Evolutionary conservation across 2,888 invertebrate species (phyloP), one percentile per base, ranked within the genome.

Genomic region (Mythimna ferrago): DNA sequence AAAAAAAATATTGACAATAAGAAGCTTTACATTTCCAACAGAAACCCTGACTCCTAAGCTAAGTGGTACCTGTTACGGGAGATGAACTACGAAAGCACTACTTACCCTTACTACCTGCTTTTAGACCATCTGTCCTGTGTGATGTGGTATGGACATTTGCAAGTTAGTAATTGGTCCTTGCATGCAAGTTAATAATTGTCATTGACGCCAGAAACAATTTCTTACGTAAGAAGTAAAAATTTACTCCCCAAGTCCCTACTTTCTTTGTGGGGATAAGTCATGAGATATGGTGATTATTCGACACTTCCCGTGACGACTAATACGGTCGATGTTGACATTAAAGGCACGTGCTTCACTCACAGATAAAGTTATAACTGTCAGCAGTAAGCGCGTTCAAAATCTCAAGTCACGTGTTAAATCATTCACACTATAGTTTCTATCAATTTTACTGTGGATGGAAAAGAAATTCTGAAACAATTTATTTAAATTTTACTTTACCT

Each of bases 331-430:
- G 90, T 93, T 93, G 89, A 92, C 87, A 87, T 84, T 87, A 86
- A 68, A 88, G 86, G 91, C 94, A 94, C 94, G 94, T 89, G 94
- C 94, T 90, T 66, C 21, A 65, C 38, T 66, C 21, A 65, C 38
- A 87, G 92, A 93, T 93, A 90, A 90, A 75, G 80, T 72, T 73
- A 68, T 71, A 81, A 67, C 68, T 80, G 82, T 85, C 82, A 86
- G 82, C 85, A 81, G 67, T 81, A 71, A 80, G 48, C 68, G 69
- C 64, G 62, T 71, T 67, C 51, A 76, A 64, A 73, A 79, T 81
- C 66, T 61, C 21, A 16, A 54, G 57, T 76, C 84, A 77, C 73
- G 75, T 82, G 71, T 70, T 38, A 51, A 53, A 44, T 63, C 61
- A 75, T 75, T 80, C 54, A 56, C 71, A 32, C 54, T 71, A 79